Evolutionary conservation across 2,797 vertebrate species (phyloP).

Genomic region (Denticeps clupeoides): DNA sequence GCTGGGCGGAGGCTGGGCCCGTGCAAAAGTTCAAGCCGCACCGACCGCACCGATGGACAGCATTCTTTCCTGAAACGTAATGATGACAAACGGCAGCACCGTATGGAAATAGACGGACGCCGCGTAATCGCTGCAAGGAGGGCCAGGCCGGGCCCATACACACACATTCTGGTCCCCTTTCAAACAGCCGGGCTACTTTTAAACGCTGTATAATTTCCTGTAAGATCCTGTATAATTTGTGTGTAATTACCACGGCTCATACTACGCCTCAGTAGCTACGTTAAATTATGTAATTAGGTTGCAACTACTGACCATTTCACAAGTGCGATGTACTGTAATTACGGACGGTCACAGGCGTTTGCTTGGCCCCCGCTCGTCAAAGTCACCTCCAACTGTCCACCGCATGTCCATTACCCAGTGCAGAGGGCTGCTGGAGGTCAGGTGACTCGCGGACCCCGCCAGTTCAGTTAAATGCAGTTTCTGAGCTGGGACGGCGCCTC

Average conservation of each 20-base stretch:
- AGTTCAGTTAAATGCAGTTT: no score
- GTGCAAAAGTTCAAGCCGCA: background rate
- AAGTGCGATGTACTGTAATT: conserved; percentile 3
- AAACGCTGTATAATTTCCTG: background rate
- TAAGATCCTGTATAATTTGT: conserved; percentile 1
- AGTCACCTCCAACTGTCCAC: background rate
- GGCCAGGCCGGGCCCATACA: background rate
- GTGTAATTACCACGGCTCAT: background rate
- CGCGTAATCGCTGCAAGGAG: background rate
- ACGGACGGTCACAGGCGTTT: background rate
- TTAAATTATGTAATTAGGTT: conserved; percentile 3
- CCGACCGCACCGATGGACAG: background rate
- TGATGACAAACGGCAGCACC: conserved; percentile 14
- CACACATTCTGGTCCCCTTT: background rate
- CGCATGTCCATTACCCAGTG: no score
- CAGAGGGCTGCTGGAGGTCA: no score
- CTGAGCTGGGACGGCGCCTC: no score
- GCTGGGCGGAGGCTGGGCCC: background rate
- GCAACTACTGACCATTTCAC: conserved; percentile 2
- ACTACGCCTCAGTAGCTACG: background rate
- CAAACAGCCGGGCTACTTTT: background rate
- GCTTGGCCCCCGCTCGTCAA: background rate
- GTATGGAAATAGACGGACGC: background rate
- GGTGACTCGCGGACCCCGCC: no score
- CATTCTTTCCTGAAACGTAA: background rate